phyloP scores from a whole-genome alignment of 2,113 vertebrate species.

The Prunella fulvescens region DNA sequence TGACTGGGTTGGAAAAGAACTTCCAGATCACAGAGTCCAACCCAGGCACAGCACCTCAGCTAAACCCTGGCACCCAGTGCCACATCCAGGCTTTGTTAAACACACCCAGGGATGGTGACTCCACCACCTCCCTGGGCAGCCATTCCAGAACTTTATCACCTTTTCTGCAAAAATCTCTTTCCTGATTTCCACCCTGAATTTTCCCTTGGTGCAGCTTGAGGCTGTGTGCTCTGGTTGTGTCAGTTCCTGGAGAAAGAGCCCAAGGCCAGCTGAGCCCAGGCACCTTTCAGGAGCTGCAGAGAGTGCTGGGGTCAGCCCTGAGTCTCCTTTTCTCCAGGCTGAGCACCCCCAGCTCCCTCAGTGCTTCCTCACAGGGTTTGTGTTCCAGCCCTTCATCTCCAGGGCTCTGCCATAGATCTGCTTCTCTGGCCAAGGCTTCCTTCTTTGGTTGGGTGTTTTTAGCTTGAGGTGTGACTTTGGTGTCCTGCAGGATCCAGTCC shows the following conservation, averaged over 20 bases:
- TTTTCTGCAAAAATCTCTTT: neutral
- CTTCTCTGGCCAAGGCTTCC: neutral
- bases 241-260: neutral
- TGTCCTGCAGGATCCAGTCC: neutral
- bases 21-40: fast-evolving
- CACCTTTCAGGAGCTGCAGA: neutral
- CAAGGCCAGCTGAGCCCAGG: neutral
- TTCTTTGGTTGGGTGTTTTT: neutral
- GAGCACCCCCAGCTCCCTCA: neutral
- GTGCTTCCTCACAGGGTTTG: neutral
- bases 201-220: neutral
- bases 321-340: neutral
- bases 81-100: neutral
- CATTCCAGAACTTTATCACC: neutral
- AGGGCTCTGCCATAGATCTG: neutral
- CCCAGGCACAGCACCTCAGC: neutral
- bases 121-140: neutral
- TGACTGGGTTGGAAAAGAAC: neutral
- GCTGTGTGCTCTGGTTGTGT: neutral
- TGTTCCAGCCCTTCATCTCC: neutral
- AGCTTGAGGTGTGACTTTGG: neutral
- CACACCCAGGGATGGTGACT: neutral
- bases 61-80: neutral
- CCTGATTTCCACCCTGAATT: neutral
- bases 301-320: neutral